Evolutionary conservation across 1,140 invertebrate genomes (phyloP).

Genomic region (Calephelis virginiensis): DNA sequence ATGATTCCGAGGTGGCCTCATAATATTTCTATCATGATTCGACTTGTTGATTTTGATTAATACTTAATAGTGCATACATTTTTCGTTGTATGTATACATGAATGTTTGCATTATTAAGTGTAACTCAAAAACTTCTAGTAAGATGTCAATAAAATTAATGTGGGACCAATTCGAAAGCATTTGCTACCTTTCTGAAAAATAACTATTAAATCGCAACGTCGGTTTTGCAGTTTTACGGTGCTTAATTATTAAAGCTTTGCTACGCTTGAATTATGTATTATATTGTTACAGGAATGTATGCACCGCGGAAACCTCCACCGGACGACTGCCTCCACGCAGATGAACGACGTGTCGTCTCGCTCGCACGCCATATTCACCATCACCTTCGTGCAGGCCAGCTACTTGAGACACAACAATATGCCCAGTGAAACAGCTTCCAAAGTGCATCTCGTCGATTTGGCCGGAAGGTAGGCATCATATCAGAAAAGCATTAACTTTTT

Average conservation of each 20-base stretch:
- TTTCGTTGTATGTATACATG: too few relatives aligned
- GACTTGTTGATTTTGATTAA: too few relatives aligned
- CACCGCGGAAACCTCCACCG: conserved; percentile 87
- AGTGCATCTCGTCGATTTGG: conserved; percentile 92
- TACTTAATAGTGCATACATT: too few relatives aligned
- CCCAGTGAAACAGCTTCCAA: conserved; percentile 93
- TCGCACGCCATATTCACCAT: conserved; percentile 98
- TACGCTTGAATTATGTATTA: not conserved
- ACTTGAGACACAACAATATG: conserved; percentile 85
- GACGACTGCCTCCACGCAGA: conserved; percentile 90
- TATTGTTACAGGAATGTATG: conserved; percentile 82
- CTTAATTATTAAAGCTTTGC: too few relatives aligned
- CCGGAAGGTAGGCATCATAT: conserved; percentile 83
- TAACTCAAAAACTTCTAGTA: too few relatives aligned
- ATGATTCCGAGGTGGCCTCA: too few relatives aligned
- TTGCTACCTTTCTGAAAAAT: not conserved
- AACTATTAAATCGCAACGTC: not conserved
- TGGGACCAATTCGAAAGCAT: too few relatives aligned
- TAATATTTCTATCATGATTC: too few relatives aligned
- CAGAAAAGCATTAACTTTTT: too few relatives aligned
- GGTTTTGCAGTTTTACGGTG: too few relatives aligned
- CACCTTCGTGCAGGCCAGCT: conserved; percentile 91
- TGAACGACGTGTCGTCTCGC: conserved; percentile 92
- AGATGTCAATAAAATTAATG: too few relatives aligned
- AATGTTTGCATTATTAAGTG: too few relatives aligned